Evolutionary conservation across 2,113 vertebrate genomes (phyloP).

Genomic region (Ciconia stormi): DNA sequence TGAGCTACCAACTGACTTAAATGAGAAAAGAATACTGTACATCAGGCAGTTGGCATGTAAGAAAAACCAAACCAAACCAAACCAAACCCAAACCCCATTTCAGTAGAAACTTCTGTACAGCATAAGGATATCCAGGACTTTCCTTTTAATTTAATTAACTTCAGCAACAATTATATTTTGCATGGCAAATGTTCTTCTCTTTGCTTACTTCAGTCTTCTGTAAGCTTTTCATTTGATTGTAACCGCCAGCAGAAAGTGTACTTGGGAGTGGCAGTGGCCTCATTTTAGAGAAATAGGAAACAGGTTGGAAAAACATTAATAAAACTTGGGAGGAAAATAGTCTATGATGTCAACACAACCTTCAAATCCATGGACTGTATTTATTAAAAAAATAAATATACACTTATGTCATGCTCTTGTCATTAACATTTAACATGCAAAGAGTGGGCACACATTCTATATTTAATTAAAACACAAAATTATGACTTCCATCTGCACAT

Average conservation of each 20-base stretch:
- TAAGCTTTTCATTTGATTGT: conserved; percentile 13
- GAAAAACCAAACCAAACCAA: background rate
- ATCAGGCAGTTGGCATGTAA: background rate
- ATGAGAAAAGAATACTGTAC: background rate
- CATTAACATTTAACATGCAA: conserved; percentile 67
- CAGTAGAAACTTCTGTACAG: background rate
- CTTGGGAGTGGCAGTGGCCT: conserved; percentile 30
- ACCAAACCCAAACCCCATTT: background rate
- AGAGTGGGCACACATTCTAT: conserved; percentile 29
- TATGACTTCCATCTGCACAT: conserved; percentile 62
- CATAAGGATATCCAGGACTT: background rate
- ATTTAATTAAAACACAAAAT: conserved; percentile 74
- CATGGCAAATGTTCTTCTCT: background rate
- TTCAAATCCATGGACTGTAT: conserved; percentile 9
- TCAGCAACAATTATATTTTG: conserved; percentile 10
- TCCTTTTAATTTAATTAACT: conserved; percentile 10
- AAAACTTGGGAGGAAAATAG: conserved; percentile 52
- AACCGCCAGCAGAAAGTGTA: conserved; percentile 37
- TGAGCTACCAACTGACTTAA: background rate
- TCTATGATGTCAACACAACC: conserved; percentile 68
- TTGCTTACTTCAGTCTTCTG: background rate
- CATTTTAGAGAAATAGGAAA: conserved; percentile 68
- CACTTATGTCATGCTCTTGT: conserved; percentile 58
- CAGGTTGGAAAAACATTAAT: conserved; percentile 72
- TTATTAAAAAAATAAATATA: conserved; percentile 75